Conservation (phyloP, 2,797 vertebrate species). For the Ctenochaetus hawaiiensis region DNA sequence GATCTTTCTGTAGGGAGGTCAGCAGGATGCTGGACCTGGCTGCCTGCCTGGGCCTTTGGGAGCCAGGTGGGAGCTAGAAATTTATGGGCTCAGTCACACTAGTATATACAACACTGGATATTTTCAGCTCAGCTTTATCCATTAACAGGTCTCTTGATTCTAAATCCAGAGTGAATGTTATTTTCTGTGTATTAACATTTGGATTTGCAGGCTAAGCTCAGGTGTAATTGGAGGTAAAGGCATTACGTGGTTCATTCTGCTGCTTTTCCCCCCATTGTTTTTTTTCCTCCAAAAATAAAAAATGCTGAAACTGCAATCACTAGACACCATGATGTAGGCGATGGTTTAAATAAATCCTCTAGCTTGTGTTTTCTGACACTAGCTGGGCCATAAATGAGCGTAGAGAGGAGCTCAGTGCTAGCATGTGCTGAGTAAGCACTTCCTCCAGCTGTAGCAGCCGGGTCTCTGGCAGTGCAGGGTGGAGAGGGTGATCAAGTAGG, state of each 20-base stretch:
- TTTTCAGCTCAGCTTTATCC: conserved; percentile 18
- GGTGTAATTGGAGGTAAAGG: conserved; percentile 33
- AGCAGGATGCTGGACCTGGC: conserved; percentile 46
- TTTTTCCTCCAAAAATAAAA: conserved; percentile 20
- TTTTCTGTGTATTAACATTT: conserved; percentile 8
- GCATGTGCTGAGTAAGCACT: conserved; percentile 65
- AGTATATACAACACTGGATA: conserved; percentile 4
- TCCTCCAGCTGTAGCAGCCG: conserved; percentile 49
- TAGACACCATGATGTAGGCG: neutral
- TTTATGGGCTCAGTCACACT: conserved; percentile 34
- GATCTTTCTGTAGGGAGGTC: conserved; percentile 45
- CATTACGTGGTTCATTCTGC: conserved; percentile 15
- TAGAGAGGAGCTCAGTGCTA: neutral
- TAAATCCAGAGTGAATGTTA: conserved; percentile 16
- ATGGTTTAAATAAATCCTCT: conserved; percentile 47
- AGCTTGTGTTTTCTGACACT: conserved; percentile 44
- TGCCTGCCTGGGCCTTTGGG: conserved; percentile 25
- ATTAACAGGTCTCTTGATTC: conserved; percentile 1
- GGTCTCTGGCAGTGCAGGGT: conserved; percentile 13
- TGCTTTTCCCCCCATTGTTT: neutral
- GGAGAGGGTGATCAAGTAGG: neutral
- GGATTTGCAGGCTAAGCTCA: conserved; percentile 23
- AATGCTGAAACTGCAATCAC: conserved; percentile 32
- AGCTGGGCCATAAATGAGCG: conserved; percentile 41
- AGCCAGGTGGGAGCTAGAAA: conserved; percentile 29